Evolutionary conservation across 1,140 invertebrate species (phyloP).

Genomic region (Micrasema minimum): DNA sequence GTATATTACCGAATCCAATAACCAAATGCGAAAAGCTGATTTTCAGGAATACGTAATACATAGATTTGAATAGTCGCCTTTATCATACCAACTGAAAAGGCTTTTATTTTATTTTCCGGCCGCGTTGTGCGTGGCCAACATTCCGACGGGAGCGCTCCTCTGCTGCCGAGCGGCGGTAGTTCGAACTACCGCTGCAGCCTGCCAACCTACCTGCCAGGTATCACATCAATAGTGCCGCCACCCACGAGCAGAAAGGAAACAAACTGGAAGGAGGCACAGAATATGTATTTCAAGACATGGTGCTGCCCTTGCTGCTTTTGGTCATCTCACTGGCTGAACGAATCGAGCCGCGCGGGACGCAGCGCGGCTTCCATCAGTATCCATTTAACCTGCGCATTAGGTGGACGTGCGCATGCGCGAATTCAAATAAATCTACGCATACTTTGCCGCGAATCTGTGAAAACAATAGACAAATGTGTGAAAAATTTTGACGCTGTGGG

Average conservation of each 20-base stretch:
- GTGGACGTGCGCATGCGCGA: slow-evolving; percentile 29
- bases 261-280: neutral
- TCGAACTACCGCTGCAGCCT: slow-evolving; percentile 38
- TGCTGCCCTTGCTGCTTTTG: neutral
- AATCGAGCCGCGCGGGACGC: neutral
- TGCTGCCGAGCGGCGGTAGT: slow-evolving; percentile 43
- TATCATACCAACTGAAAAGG: too few relatives aligned
- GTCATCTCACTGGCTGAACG: neutral
- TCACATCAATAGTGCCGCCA: neutral
- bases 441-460: slow-evolving; percentile 28
- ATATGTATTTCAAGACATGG: neutral
- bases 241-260: neutral
- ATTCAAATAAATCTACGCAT: slow-evolving; percentile 4
- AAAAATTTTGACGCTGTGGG: slow-evolving; percentile 29
- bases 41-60: too few relatives aligned
- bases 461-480: slow-evolving; percentile 35
- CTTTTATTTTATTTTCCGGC: too few relatives aligned
- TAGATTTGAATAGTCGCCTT: too few relatives aligned
- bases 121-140: slow-evolving; percentile 39
- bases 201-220: slow-evolving; percentile 9
- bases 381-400: slow-evolving; percentile 12
- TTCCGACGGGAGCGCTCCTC: slow-evolving; percentile 49
- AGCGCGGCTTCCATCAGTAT: slow-evolving; percentile 8
- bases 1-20: too few relatives aligned
- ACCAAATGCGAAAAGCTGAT: too few relatives aligned